Base-by-base conservation (phyloP, 2,113 vertebrate genomes). In the Rutilus rutilus region DNA sequence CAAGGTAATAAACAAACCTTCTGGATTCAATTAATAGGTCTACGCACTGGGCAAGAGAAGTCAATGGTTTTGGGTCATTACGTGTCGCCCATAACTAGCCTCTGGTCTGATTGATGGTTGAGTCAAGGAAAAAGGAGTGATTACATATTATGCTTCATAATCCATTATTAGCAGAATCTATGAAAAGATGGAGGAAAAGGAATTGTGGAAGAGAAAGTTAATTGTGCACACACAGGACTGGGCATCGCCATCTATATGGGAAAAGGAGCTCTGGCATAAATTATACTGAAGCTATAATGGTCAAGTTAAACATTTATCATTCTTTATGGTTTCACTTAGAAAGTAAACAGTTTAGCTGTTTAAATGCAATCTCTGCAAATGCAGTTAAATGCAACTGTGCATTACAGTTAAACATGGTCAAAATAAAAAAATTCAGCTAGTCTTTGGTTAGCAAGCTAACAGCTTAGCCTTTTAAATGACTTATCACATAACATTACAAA, bases 171-270 rank as follows among this genome's bases (percentile, higher is more conserved):
- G 25, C 33, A 73, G 82, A 84, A 76, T 65, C 65, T 80, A 78
- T 71, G 64, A 27, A 86, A 64, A 77, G 76, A 45, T 36, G 45
- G n/a, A 52, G 27, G 33, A 74, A 39, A 42, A 74, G 57, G 19
- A 47, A 39, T 52, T 25, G 5, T 86, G 69, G 47, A 83, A 67
- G 50, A 85, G 50, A 23, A 57, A 5, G 33, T 89, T 88, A 89
- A 88, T 57, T 64, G 85, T 75, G 85, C 42, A 86, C 69, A 89
- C 87, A 92, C 87, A 90, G 86, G 90, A 90, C 84, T 12, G 60
- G 62, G 82, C 87, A 83, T 73, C 84, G 50, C 80, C 86, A 90
- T 92, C 90, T 90, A 87, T 93, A 89, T 90, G 74, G 83, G 67
- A 65, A 83, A 82, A 78, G 87, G 88, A 91, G 86, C 79, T 50